phyloP scores from a whole-genome alignment of 2,888 invertebrate genomes.

The Esperia sulphurella region DNA sequence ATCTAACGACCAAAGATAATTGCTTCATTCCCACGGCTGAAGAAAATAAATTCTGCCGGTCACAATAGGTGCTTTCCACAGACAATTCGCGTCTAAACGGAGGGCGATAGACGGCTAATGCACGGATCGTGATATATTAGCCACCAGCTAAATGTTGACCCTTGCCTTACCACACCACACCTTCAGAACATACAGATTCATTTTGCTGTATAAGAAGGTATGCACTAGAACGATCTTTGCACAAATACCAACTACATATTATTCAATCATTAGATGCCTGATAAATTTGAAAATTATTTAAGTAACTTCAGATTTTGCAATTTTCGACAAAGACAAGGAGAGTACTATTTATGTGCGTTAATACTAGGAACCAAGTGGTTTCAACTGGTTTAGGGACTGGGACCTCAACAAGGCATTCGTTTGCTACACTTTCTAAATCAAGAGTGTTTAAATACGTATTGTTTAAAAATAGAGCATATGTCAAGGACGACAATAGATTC shows the following conservation, averaged over 20 bases:
- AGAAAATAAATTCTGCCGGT: slow-evolving; percentile 61
- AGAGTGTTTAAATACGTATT: slow-evolving; percentile 39
- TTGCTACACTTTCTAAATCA: slow-evolving; percentile 43
- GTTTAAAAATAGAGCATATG: slow-evolving; percentile 55
- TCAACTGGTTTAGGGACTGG: not conserved
- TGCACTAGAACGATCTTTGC: slow-evolving; percentile 5
- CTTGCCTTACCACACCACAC: slow-evolving; percentile 36
- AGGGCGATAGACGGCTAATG: slow-evolving; percentile 60
- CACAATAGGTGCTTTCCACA: slow-evolving; percentile 65
- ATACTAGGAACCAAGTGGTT: not conserved
- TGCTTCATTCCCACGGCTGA: slow-evolving; percentile 62
- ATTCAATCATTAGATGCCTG: too few relatives aligned
- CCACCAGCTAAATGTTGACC: slow-evolving; percentile 50
- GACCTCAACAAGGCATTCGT: not conserved
- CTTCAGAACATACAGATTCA: slow-evolving; percentile 18
- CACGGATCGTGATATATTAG: slow-evolving; percentile 62
- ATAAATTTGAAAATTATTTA: too few relatives aligned
- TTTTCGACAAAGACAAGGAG: too few relatives aligned
- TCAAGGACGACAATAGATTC: slow-evolving; percentile 61
- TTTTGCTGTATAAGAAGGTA: not conserved
- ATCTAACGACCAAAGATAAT: slow-evolving; percentile 49
- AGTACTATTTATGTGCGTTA: not conserved
- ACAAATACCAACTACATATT: not conserved
- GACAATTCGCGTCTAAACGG: slow-evolving; percentile 58
- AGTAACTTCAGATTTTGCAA: too few relatives aligned